Percentiles rank a stretch among this genome's conserved stretches.
phyloP scores from a whole-genome alignment of 1,140 invertebrate species.

The Drosophila sulfurigaster region DNA sequence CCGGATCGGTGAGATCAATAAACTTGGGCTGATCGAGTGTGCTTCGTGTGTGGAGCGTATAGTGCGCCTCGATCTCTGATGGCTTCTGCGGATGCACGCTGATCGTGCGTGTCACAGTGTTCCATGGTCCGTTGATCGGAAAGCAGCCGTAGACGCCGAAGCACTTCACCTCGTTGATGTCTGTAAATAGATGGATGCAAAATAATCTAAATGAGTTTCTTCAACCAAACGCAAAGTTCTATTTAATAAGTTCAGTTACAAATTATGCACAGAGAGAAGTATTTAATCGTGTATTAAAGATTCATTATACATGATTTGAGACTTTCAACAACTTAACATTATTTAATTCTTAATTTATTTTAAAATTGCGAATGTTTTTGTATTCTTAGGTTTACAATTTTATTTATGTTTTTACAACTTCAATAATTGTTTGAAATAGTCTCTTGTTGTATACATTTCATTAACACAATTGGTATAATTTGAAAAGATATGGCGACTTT shows the following conservation, averaged over 20 bases:
- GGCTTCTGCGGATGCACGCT: conserved; percentile 90
- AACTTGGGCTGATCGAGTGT: conserved; percentile 86
- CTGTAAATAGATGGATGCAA: conserved; percentile 57
- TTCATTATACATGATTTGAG: too few species aligned
- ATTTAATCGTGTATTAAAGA: too few species aligned
- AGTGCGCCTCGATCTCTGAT: conserved; percentile 86
- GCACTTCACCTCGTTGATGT: conserved; percentile 86
- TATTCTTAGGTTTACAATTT: too few species aligned
- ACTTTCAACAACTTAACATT: too few species aligned
- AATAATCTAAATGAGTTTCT: background rate
- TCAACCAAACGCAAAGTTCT: background rate
- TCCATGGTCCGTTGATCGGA: conserved; percentile 92
- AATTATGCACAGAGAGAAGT: too few species aligned
- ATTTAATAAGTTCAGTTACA: background rate
- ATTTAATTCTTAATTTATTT: too few species aligned
- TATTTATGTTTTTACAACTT: too few species aligned
- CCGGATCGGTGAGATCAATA: conserved; percentile 88
- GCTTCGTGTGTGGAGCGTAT: conserved; percentile 86
- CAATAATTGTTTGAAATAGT: too few species aligned
- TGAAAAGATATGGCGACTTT: too few species aligned
- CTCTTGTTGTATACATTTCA: too few species aligned
- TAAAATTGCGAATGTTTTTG: too few species aligned
- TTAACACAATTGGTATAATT: too few species aligned
- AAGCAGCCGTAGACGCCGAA: conserved; percentile 94
- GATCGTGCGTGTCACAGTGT: conserved; percentile 90